A percentile compares a stretch with the other conserved stretches of the same genome.
These are phyloP conservation scores for Cyphomyrus discorhynchus DNA, from an alignment of 2,113 vertebrate genomes.

Conservation along the genomic window DNA sequence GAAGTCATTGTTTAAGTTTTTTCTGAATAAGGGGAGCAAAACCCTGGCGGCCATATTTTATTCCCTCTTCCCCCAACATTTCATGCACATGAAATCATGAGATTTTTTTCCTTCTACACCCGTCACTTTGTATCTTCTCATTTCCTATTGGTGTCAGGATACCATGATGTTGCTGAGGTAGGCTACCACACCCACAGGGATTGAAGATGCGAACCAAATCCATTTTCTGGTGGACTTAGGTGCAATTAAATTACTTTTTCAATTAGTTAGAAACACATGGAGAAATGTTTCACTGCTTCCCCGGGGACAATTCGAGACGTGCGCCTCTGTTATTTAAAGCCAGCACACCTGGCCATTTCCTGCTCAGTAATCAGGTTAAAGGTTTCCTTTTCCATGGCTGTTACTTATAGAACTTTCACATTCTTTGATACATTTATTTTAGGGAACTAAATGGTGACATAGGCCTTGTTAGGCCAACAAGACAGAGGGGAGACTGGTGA, in stretches of 20 bases:
- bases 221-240: neutral
- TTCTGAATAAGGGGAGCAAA: neutral
- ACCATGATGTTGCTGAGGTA: neutral
- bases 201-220: neutral
- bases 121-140: neutral
- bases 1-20: neutral
- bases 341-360: neutral
- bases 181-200: neutral
- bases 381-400: neutral
- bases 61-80: neutral
- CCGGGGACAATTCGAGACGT: neutral
- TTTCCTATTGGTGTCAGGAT: neutral
- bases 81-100: neutral
- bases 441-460: neutral
- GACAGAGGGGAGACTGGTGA: neutral
- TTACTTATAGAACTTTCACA: neutral
- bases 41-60: neutral
- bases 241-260: neutral
- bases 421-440: neutral
- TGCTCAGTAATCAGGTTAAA: neutral
- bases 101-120: neutral
- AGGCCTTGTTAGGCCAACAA: neutral
- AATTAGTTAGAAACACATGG: neutral
- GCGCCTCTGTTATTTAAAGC: neutral
- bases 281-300: neutral